Conservation (phyloP, 1,140 invertebrate species). For the Plutomurus gul region DNA sequence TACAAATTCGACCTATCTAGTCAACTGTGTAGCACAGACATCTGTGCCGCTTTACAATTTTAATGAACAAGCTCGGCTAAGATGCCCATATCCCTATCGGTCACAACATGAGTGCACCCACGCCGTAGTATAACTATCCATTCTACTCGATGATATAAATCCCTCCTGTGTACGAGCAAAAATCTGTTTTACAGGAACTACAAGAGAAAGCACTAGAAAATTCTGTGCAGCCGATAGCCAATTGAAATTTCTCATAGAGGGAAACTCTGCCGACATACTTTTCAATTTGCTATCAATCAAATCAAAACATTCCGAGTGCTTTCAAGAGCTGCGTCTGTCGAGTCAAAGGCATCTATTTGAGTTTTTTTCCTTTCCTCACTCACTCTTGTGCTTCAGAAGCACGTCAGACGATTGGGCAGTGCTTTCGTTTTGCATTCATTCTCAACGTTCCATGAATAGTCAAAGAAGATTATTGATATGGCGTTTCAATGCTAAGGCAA, state of each 20-base stretch:
- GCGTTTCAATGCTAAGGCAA: no score
- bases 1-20: no score
- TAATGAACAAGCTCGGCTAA: no score
- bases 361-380: background rate
- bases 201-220: conserved; percentile 24
- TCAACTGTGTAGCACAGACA: no score
- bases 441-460: conserved; percentile 29
- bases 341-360: conserved; percentile 8
- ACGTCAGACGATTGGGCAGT: conserved; percentile 2
- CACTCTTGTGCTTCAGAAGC: background rate
- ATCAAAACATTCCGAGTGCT: conserved; percentile 48
- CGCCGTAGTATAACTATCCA: no score
- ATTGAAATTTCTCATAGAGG: conserved; percentile 23
- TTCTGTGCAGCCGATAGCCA: background rate
- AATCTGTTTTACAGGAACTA: no score
- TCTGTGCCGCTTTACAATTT: no score
- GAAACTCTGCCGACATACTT: background rate
- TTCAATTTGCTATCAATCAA: conserved; percentile 51
- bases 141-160: no score
- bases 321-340: conserved; percentile 25
- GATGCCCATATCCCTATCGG: no score
- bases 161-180: no score
- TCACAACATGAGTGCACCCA: no score
- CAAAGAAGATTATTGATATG: conserved; percentile 37
- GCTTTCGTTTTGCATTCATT: background rate